A percentile compares a stretch with the other conserved stretches of the same genome.
These are phyloP conservation scores for Pseudomyrmex gracilis DNA, from an alignment of 1,140 invertebrate species.

Conservation along the genomic window DNA sequence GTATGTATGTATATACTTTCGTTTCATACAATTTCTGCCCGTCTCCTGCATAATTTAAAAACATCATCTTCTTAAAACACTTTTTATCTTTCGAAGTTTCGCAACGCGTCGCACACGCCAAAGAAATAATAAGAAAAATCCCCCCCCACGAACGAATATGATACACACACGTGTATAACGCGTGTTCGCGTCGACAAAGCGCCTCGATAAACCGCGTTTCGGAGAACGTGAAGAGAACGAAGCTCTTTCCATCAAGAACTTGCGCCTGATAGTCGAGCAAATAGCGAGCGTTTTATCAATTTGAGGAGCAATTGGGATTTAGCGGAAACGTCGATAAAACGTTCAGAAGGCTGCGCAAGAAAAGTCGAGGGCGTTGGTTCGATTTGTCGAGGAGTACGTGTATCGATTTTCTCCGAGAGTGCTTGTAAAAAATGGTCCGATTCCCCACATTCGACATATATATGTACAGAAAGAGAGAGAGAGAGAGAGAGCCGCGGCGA, in stretches of 20 bases:
- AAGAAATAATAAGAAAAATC: slow-evolving; percentile 3
- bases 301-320: slow-evolving; percentile 41
- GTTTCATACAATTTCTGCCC: too few species aligned
- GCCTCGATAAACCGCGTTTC: neutral
- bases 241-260: slow-evolving; percentile 32
- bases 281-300: slow-evolving; percentile 36
- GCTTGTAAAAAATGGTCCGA: slow-evolving; percentile 22
- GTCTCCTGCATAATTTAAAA: neutral
- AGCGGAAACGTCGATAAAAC: slow-evolving; percentile 33
- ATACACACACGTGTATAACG: too few species aligned
- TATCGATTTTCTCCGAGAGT: slow-evolving; percentile 35
- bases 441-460: slow-evolving; percentile 28
- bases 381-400: slow-evolving; percentile 5
- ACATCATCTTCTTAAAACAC: neutral
- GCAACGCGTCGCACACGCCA: too few species aligned
- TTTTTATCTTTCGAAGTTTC: neutral
- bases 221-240: neutral
- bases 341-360: slow-evolving; percentile 6
- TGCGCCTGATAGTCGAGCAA: slow-evolving; percentile 22
- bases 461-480: too few species aligned
- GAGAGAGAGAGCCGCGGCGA: too few species aligned
- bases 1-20: neutral
- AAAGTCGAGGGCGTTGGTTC: neutral
- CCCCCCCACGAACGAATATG: too few species aligned
- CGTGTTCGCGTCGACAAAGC: neutral